phyloP scores from a whole-genome alignment of 1,140 invertebrate species.

The Monochamus saltuarius region DNA sequence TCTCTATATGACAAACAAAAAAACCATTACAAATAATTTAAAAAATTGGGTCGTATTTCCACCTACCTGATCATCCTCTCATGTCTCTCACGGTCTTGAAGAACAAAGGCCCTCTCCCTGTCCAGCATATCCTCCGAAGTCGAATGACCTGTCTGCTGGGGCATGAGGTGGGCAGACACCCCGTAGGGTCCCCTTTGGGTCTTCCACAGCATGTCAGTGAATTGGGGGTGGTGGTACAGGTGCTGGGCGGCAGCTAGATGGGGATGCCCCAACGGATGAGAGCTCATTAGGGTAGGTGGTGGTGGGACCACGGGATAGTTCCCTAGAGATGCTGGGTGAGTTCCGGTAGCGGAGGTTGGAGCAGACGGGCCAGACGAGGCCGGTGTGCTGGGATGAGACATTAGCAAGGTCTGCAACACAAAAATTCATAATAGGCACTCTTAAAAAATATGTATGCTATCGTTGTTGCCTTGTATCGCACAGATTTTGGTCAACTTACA shows the following conservation, averaged over 20 bases:
- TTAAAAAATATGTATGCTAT: no score
- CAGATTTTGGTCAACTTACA: no score
- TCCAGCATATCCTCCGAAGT: conserved; percentile 60
- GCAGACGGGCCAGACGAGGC: conserved; percentile 39
- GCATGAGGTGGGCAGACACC: conserved; percentile 50
- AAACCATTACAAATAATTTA: neutral
- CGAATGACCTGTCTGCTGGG: conserved; percentile 42
- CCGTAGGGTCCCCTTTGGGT: conserved; percentile 50
- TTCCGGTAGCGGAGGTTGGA: conserved; percentile 40
- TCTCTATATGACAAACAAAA: conserved; percentile 49
- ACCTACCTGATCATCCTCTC: conserved; percentile 40
- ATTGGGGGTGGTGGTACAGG: conserved; percentile 50
- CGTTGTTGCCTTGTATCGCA: no score
- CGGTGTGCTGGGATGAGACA: conserved; percentile 54
- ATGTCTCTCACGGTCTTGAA: conserved; percentile 50
- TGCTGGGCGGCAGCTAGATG: conserved; percentile 55
- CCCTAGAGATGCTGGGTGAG: conserved; percentile 41
- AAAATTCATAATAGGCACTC: no score
- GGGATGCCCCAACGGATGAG: conserved; percentile 49
- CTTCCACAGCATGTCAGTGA: conserved; percentile 50
- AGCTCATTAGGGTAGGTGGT: conserved; percentile 43
- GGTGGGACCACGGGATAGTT: conserved; percentile 36
- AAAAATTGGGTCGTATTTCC: neutral
- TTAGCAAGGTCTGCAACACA: conserved; percentile 55
- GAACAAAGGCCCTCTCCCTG: conserved; percentile 53